These are phyloP conservation scores for Carassius carassius DNA, from an alignment of 2,113 vertebrate species.

Conservation along the genomic window DNA sequence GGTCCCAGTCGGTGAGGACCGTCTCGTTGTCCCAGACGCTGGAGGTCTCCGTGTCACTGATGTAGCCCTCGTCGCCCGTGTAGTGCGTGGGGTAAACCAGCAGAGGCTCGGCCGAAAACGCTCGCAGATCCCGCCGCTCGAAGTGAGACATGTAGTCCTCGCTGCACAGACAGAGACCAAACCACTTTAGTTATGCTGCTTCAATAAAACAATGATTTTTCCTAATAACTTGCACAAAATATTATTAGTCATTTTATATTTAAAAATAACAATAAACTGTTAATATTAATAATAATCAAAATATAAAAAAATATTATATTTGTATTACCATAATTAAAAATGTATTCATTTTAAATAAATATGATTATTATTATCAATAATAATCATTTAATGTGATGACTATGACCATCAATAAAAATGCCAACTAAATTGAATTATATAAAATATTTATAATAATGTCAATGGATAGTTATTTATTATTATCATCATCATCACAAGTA, in stretches of 20 bases:
- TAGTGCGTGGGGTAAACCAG: conserved; percentile 88
- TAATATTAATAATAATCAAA: too few species aligned
- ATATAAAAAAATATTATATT: too few species aligned
- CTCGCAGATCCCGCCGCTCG: conserved; percentile 76
- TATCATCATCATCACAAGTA: too few species aligned
- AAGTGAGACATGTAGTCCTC: conserved; percentile 83
- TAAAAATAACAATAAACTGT: not conserved
- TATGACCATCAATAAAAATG: too few species aligned
- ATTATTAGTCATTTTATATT: not conserved
- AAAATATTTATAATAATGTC: too few species aligned
- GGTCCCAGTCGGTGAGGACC: conserved; percentile 84
- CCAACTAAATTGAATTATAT: too few species aligned
- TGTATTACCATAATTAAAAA: too few species aligned
- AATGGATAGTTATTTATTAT: too few species aligned
- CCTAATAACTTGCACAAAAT: not conserved
- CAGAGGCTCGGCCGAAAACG: conserved; percentile 86
- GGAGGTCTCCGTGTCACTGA: conserved; percentile 90
- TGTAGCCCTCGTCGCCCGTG: conserved; percentile 83
- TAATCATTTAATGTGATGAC: too few species aligned
- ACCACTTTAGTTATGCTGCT: not conserved
- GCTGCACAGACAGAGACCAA: conserved; percentile 64
- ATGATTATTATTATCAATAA: too few species aligned
- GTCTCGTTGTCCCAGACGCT: conserved; percentile 86
- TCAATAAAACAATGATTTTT: not conserved
- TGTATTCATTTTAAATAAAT: too few species aligned